Evolutionary conservation across 2,888 invertebrate species (phyloP).

Genomic region (Tinea semifulvella): DNA sequence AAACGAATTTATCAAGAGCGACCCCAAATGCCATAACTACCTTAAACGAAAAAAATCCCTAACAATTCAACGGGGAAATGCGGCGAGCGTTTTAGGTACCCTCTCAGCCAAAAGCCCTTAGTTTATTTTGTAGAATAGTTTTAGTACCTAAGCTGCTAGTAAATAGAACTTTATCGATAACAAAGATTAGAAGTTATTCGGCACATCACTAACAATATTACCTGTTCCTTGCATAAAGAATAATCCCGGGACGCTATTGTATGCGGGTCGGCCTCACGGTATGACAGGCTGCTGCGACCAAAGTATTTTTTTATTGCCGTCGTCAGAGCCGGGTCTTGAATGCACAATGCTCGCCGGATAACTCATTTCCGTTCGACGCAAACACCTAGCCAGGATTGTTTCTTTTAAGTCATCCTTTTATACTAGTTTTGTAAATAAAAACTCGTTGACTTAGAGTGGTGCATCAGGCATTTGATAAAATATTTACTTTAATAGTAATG

Average conservation of each 20-base stretch:
- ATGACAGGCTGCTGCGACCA: slow-evolving; percentile 13
- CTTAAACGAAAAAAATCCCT: too few relatives aligned
- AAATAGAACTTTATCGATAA: background rate
- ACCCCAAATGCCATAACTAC: too few relatives aligned
- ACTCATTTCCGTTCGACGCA: slow-evolving; percentile 50
- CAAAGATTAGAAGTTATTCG: background rate
- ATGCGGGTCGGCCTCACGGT: slow-evolving; percentile 37
- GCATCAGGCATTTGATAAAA: too few relatives aligned
- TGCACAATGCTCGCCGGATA: slow-evolving; percentile 42
- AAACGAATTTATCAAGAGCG: too few relatives aligned
- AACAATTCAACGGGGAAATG: background rate
- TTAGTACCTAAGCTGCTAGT: too few relatives aligned
- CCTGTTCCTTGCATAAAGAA: slow-evolving; percentile 55
- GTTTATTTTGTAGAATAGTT: too few relatives aligned
- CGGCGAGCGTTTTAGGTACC: background rate
- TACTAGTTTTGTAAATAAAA: slow-evolving; percentile 6
- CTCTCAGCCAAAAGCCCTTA: too few relatives aligned
- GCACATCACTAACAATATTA: slow-evolving; percentile 43
- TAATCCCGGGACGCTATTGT: slow-evolving; percentile 54
- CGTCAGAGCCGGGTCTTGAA: slow-evolving; percentile 21
- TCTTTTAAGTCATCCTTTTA: slow-evolving; percentile 3
- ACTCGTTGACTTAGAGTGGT: background rate
- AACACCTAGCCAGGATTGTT: slow-evolving; percentile 15
- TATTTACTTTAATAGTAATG: too few relatives aligned
- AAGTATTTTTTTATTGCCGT: slow-evolving; percentile 29